Conservation (phyloP, 2,888 invertebrate genomes). For the Lithodes maja region DNA sequence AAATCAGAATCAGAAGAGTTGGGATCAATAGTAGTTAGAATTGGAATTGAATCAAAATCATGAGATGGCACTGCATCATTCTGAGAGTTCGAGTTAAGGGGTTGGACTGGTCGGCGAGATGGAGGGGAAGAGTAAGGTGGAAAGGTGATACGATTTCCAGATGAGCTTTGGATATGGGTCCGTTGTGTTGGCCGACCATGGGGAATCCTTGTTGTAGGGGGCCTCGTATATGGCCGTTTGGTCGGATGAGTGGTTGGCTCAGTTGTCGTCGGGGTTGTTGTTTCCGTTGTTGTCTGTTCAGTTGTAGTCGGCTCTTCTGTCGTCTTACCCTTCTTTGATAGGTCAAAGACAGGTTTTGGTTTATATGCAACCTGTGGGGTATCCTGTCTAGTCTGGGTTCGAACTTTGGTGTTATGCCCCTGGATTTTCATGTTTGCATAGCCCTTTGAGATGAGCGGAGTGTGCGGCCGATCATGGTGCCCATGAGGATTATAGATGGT, state of each 20-base stretch:
- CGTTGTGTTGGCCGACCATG: background rate
- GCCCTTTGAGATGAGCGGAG: slow-evolving; percentile 59
- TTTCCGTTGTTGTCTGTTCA: background rate
- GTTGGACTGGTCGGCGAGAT: background rate
- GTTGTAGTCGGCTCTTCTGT: background rate
- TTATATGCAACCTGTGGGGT: slow-evolving; percentile 27
- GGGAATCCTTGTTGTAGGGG: background rate
- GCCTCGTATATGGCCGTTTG: background rate
- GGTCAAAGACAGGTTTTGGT: slow-evolving; percentile 19
- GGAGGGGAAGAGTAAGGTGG: background rate
- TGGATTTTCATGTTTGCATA: slow-evolving; percentile 66
- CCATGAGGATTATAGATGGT: background rate
- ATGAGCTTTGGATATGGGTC: background rate
- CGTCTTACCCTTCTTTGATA: background rate
- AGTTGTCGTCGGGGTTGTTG: background rate
- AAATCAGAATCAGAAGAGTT: too few species aligned
- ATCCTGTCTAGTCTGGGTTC: slow-evolving; percentile 6
- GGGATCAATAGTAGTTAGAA: too few species aligned
- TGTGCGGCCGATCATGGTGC: slow-evolving; percentile 11
- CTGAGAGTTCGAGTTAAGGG: too few species aligned
- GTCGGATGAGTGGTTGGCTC: background rate
- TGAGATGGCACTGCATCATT: too few species aligned
- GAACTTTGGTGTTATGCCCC: slow-evolving; percentile 38
- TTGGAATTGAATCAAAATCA: too few species aligned
- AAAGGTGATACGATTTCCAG: background rate